These are phyloP conservation scores for Pyrocephalus nanus DNA, from an alignment of 2,797 vertebrate genomes.

Conservation along the genomic window DNA sequence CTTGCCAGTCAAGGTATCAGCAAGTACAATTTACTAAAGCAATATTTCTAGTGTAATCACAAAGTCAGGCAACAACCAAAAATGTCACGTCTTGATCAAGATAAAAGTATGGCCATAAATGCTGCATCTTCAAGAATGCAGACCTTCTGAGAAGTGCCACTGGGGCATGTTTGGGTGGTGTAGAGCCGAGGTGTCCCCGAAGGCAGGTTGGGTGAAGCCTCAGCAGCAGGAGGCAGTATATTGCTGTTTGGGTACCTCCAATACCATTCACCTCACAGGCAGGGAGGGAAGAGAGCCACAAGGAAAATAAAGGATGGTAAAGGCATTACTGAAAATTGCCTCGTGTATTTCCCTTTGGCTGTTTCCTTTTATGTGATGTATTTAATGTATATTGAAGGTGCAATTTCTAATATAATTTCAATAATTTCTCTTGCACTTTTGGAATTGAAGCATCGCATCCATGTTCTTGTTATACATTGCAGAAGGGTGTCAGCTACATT, in stretches of 20 bases:
- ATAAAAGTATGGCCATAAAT: neutral
- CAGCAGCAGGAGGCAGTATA: neutral
- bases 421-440: neutral
- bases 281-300: neutral
- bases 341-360: neutral
- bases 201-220: neutral
- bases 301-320: neutral
- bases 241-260: neutral
- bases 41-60: neutral
- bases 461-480: accelerated
- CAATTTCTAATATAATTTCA: neutral
- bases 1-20: accelerated
- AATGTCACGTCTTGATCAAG: neutral
- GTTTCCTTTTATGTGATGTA: neutral
- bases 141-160: neutral
- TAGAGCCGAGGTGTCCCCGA: neutral
- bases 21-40: neutral
- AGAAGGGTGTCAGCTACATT: neutral
- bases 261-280: neutral
- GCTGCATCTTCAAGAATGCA: neutral
- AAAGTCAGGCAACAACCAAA: neutral
- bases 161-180: too few species aligned
- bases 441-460: neutral
- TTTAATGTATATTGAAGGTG: neutral
- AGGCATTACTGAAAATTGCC: neutral